phyloP scores from a whole-genome alignment of 2,113 vertebrate species.

The Pampusana beccarii region DNA sequence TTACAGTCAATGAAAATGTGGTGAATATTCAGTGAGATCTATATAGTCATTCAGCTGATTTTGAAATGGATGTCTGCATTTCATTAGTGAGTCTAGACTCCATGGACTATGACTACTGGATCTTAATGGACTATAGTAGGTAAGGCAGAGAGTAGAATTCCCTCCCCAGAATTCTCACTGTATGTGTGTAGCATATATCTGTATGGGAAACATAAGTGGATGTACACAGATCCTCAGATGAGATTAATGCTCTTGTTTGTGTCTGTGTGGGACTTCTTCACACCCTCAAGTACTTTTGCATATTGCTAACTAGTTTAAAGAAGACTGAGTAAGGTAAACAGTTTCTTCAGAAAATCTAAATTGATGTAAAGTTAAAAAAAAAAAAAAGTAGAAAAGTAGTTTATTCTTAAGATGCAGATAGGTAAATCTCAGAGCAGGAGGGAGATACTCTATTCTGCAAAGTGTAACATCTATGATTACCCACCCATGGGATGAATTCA shows the following conservation, averaged over 20 bases:
- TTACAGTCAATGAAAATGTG: background rate
- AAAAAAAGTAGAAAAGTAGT: no score
- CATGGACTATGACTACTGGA: background rate
- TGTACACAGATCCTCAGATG: background rate
- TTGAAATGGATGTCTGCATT: background rate
- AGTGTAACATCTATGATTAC: background rate
- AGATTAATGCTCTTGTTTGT: background rate
- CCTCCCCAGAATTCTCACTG: background rate
- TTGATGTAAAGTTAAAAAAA: background rate
- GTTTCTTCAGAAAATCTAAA: background rate
- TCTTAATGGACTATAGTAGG: background rate
- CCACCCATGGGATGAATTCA: background rate
- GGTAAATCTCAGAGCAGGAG: background rate
- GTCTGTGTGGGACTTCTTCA: background rate
- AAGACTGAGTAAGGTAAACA: background rate
- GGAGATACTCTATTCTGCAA: background rate
- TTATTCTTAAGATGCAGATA: background rate
- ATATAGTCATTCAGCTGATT: background rate
- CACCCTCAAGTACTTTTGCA: background rate
- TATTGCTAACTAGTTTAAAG: background rate
- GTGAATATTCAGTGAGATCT: background rate
- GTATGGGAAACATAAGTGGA: fast-evolving
- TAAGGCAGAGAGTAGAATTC: background rate
- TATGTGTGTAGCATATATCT: background rate
- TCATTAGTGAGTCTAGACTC: background rate